A percentile compares a stretch with the other conserved stretches of the same genome.
phyloP scores from a whole-genome alignment of 1,140 invertebrate species.

The Kradibia gibbosae region DNA sequence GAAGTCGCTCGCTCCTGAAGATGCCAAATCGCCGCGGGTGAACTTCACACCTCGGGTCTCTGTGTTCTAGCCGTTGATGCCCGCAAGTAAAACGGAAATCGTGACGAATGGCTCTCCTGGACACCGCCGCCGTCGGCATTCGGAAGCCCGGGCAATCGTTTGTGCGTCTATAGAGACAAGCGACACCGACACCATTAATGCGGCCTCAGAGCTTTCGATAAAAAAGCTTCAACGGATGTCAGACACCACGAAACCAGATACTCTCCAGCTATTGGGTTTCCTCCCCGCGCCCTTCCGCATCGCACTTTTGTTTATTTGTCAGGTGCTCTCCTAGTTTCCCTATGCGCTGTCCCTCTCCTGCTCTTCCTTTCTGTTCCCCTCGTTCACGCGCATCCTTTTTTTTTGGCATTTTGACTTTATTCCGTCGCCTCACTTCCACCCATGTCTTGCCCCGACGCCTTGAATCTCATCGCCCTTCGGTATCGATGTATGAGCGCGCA shows the following conservation, averaged over 20 bases:
- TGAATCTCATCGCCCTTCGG: not conserved
- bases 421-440: constrained; percentile 30
- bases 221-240: constrained; percentile 57
- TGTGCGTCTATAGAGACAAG: constrained; percentile 11
- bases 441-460: constrained; percentile 36
- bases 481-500: not conserved
- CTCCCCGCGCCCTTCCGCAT: not conserved
- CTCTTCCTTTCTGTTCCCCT: constrained; percentile 17
- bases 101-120: constrained; percentile 61
- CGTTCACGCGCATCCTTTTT: constrained; percentile 3
- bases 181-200: constrained; percentile 20
- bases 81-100: constrained; percentile 51
- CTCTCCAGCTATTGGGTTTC: too few relatives aligned
- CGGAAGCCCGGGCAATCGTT: constrained; percentile 42
- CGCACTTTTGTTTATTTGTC: not conserved
- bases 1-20: constrained; percentile 52
- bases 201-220: constrained; percentile 57
- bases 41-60: constrained; percentile 21
- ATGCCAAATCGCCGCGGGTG: not conserved
- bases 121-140: constrained; percentile 49
- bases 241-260: constrained; percentile 10
- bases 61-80: not conserved
- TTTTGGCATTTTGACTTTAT: constrained; percentile 34
- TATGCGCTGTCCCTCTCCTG: constrained; percentile 17
- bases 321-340: not conserved